A percentile compares a stretch with the other conserved stretches of the same genome.
Conservation (phyloP, 2,113 vertebrate genomes). For the Gambusia holbrooki region DNA sequence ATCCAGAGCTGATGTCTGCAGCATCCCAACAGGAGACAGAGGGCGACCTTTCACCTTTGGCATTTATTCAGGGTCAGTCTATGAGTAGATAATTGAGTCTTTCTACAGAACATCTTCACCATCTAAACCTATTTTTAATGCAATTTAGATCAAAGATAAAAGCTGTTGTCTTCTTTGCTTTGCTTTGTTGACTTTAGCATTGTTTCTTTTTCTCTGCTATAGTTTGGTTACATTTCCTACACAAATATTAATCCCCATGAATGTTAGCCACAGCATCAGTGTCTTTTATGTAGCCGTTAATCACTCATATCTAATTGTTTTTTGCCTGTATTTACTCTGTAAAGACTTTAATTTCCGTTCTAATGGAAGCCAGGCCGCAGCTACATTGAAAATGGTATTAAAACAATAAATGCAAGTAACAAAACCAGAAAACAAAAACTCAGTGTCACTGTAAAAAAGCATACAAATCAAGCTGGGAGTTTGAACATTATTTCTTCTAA, state of each 20-base stretch:
- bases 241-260: background rate
- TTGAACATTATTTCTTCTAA: background rate
- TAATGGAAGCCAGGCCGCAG: background rate
- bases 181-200: background rate
- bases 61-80: slow-evolving; percentile 34
- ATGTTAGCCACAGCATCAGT: background rate
- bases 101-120: slow-evolving; percentile 11
- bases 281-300: background rate
- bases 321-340: background rate
- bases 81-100: slow-evolving; percentile 24
- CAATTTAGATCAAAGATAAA: slow-evolving; percentile 28
- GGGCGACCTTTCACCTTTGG: slow-evolving; percentile 42
- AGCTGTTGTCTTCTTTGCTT: background rate
- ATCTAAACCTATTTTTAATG: slow-evolving; percentile 11
- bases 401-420: background rate
- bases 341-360: background rate
- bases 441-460: background rate
- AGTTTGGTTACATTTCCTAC: background rate
- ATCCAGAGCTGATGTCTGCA: slow-evolving; percentile 50
- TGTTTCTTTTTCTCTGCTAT: background rate
- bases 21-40: slow-evolving; percentile 52
- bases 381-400: background rate
- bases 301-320: background rate
- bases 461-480: background rate
- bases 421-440: background rate